phyloP scores from a whole-genome alignment of 2,113 vertebrate genomes.

The Hydrochoerus hydrochaeris region DNA sequence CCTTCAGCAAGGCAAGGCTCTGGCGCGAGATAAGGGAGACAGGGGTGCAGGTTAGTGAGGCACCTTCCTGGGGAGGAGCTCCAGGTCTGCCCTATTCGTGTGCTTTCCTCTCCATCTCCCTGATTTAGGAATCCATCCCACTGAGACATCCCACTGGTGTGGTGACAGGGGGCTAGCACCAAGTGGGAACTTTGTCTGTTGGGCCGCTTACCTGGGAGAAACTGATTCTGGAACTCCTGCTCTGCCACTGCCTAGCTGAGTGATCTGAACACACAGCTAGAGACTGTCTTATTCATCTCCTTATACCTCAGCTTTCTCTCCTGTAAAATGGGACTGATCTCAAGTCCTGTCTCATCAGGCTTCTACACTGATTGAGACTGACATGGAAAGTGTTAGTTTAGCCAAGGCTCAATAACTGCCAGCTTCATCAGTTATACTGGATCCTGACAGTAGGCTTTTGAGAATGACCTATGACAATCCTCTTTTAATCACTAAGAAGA shows the following conservation, averaged over 20 bases:
- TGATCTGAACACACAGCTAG: background rate
- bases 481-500: background rate
- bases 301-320: background rate
- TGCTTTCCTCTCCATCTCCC: background rate
- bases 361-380: background rate
- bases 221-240: background rate
- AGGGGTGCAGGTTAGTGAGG: background rate
- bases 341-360: background rate
- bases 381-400: background rate
- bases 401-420: background rate
- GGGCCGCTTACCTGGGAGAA: background rate
- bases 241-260: background rate
- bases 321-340: background rate
- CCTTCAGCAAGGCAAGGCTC: constrained; percentile 96
- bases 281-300: background rate
- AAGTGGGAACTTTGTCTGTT: background rate
- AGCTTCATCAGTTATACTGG: background rate
- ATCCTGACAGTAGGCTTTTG: background rate
- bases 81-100: background rate
- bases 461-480: background rate
- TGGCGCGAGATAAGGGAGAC: constrained; percentile 73
- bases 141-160: too few relatives aligned
- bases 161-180: background rate
- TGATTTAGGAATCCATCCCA: background rate
- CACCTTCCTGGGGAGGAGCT: fast-evolving